These are phyloP conservation scores for Brachypterus glaber DNA, from an alignment of 2,888 invertebrate genomes.

Conservation along the genomic window DNA sequence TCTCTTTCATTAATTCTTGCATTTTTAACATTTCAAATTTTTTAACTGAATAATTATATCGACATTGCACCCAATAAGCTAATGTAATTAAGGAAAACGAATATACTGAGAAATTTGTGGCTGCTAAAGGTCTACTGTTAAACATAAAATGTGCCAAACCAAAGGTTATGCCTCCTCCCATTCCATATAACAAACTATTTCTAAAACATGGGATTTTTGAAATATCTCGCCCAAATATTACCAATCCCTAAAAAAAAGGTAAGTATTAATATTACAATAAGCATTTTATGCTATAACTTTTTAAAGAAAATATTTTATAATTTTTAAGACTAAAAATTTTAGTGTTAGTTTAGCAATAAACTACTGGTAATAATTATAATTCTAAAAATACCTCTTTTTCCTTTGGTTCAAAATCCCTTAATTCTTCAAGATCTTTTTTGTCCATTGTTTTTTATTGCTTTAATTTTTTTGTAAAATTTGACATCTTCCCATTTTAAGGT, in stretches of 20 bases:
- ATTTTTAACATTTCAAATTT: slow-evolving; percentile 56
- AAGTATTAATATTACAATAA: too few relatives aligned
- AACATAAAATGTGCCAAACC: slow-evolving; percentile 63
- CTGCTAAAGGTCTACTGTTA: slow-evolving; percentile 55
- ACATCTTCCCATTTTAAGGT: too few relatives aligned
- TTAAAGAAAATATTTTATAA: too few relatives aligned
- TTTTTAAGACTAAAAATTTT: too few relatives aligned
- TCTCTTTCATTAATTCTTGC: slow-evolving; percentile 52
- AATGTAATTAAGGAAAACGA: slow-evolving; percentile 56
- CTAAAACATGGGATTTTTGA: slow-evolving; percentile 73
- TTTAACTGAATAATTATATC: slow-evolving; percentile 57
- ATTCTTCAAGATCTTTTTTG: too few relatives aligned
- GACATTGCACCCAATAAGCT: slow-evolving; percentile 59
- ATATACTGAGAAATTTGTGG: slow-evolving; percentile 58
- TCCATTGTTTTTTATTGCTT: too few relatives aligned
- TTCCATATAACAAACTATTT: slow-evolving; percentile 65
- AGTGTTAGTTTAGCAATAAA: too few relatives aligned
- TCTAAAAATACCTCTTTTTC: too few relatives aligned
- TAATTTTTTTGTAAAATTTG: too few relatives aligned
- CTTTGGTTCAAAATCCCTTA: too few relatives aligned
- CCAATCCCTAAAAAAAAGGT: slow-evolving; percentile 45
- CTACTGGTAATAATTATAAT: too few relatives aligned
- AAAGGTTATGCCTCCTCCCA: slow-evolving; percentile 56
- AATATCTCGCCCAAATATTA: slow-evolving; percentile 62
- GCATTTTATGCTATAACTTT: too few relatives aligned